phyloP scores from a whole-genome alignment of 2,888 invertebrate genomes.

The Ganaspis brasiliensis region DNA sequence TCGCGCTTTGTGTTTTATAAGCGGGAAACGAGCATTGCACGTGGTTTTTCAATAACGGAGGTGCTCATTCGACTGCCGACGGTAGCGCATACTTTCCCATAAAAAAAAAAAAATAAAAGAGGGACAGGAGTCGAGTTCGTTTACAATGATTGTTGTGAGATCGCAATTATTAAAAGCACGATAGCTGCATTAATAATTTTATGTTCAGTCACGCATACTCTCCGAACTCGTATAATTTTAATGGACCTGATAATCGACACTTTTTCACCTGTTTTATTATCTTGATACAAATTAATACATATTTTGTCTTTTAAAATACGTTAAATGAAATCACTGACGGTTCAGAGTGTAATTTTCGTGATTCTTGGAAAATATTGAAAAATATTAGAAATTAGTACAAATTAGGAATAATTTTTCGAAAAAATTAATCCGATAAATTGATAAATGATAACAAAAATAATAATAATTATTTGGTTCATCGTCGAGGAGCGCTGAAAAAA shows the following conservation, averaged over 20 bases:
- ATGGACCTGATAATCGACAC: conserved; percentile 29
- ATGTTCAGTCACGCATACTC: conserved; percentile 53
- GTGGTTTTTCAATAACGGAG: conserved; percentile 61
- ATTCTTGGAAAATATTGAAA: no score
- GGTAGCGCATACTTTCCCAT: conserved; percentile 58
- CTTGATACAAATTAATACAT: not conserved
- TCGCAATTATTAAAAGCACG: conserved; percentile 60
- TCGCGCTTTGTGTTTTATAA: conserved; percentile 57
- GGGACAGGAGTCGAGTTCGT: conserved; percentile 52
- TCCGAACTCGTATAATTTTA: conserved; percentile 18
- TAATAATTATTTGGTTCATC: no score
- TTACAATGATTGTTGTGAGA: conserved; percentile 57
- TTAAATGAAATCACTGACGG: not conserved
- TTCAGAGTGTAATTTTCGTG: not conserved
- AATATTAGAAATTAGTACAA: no score
- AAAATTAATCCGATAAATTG: no score
- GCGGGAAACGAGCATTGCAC: conserved; percentile 61
- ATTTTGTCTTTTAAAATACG: not conserved
- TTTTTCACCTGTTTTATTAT: not conserved
- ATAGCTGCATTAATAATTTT: conserved; percentile 60
- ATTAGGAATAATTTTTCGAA: no score
- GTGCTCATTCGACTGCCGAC: conserved; percentile 43
- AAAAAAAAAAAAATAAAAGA: conserved; percentile 57
- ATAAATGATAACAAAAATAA: no score
- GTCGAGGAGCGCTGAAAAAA: no score